Conservation (phyloP, 2,113 vertebrate species). For the Hippocampus mohnikei region DNA sequence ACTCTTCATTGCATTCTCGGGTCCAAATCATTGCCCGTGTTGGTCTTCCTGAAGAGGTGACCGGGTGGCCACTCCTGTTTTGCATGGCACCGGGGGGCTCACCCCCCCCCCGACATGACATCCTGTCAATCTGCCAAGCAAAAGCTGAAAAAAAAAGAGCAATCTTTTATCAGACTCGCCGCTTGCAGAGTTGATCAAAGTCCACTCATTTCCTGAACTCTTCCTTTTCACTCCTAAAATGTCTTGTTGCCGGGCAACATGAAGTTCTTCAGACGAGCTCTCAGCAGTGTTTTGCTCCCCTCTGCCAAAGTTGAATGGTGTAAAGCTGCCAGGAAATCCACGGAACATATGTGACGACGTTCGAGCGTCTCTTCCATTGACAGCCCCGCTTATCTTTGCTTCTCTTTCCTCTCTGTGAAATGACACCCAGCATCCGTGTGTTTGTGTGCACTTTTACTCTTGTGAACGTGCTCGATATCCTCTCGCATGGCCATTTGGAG, state of each 20-base stretch:
- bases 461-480: not conserved
- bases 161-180: not conserved
- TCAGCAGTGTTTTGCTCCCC: conserved; percentile 1
- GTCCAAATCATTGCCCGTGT: conserved; percentile 15
- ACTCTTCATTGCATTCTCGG: conserved; percentile 35
- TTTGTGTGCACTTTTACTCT: conserved; percentile 4
- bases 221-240: conserved; percentile 15
- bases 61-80: conserved; percentile 2
- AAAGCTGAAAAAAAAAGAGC: not conserved
- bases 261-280: conserved; percentile 15
- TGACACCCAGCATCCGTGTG: conserved; percentile 30
- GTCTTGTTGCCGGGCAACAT: conserved; percentile 46
- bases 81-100: not conserved
- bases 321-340: conserved; percentile 33
- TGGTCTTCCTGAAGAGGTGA: conserved; percentile 10
- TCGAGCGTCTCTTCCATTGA: conserved; percentile 45
- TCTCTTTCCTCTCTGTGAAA: not conserved
- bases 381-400: conserved; percentile 35
- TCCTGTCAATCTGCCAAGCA: not conserved
- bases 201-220: conserved; percentile 27
- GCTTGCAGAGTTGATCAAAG: conserved; percentile 5
- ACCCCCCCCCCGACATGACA: not conserved
- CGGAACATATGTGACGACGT: conserved; percentile 23
- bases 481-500: conserved; percentile 7
- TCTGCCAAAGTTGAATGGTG: conserved; percentile 2